These are phyloP conservation scores for Drosophila tsacasi DNA, from an alignment of 1,140 invertebrate species.

Conservation along the genomic window DNA sequence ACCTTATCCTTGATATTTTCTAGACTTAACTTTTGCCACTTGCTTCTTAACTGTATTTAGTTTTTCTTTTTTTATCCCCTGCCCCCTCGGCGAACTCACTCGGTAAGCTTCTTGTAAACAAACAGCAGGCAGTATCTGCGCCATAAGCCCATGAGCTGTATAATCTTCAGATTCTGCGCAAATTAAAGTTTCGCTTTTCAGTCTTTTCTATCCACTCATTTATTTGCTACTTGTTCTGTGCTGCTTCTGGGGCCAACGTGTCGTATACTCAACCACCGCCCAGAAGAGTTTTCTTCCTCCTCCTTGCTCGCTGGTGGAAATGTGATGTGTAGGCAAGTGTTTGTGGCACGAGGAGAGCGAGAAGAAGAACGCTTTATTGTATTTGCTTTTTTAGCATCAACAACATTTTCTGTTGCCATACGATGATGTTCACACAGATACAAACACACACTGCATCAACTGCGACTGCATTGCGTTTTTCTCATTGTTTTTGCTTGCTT, in stretches of 20 bases:
- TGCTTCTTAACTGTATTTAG: not conserved
- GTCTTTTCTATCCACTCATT: conserved; percentile 11
- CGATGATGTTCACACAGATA: conserved; percentile 46
- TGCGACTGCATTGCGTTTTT: conserved; percentile 74
- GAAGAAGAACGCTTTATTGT: conserved; percentile 64
- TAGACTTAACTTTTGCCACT: conserved; percentile 5
- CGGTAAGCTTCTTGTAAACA: conserved; percentile 40
- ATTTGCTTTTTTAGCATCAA: conserved; percentile 74
- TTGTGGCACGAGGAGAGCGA: conserved; percentile 39
- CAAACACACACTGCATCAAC: conserved; percentile 33
- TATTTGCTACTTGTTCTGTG: conserved; percentile 14
- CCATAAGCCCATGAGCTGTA: conserved; percentile 34
- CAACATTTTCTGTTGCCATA: conserved; percentile 69
- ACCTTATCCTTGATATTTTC: not conserved
- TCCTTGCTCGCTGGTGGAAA: conserved; percentile 44
- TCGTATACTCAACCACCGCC: conserved; percentile 64
- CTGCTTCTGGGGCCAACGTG: conserved; percentile 56
- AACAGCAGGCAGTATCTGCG: conserved; percentile 21
- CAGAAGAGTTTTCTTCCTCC: conserved; percentile 55
- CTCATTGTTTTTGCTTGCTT: conserved; percentile 69
- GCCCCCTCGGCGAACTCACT: conserved; percentile 2
- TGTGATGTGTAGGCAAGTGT: conserved; percentile 22
- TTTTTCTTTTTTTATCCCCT: not conserved
- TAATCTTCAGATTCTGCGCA: conserved; percentile 39
- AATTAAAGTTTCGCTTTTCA: conserved; percentile 42